A percentile compares a stretch with the other conserved stretches of the same genome.
phyloP scores from a whole-genome alignment of 35 echinoderm and acorn worm species.

The Holothuria glaberrima region DNA sequence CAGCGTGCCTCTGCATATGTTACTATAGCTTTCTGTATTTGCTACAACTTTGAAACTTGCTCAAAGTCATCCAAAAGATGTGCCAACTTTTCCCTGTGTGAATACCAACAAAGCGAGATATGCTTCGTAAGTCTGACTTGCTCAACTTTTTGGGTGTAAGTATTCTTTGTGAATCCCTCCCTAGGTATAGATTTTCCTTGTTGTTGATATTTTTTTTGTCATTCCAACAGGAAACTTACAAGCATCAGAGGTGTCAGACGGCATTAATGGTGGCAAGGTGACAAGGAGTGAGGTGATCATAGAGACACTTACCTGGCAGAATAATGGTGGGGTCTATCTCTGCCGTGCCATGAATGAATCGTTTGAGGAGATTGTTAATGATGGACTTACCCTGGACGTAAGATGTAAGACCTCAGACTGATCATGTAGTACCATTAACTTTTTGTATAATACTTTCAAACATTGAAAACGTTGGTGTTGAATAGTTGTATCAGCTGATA shows the following conservation, averaged over 20 bases:
- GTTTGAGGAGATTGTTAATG: conserved; percentile 77
- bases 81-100: too few species aligned
- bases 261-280: conserved; percentile 63
- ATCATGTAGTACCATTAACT: background rate
- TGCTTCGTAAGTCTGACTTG: too few species aligned
- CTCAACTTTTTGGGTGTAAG: too few species aligned
- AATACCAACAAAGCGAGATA: too few species aligned
- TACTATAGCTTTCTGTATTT: too few species aligned
- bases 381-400: conserved; percentile 86
- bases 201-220: background rate
- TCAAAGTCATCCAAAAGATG: too few species aligned
- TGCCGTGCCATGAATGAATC: conserved; percentile 81
- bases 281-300: conserved; percentile 71
- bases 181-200: background rate
- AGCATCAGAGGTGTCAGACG: conserved; percentile 34
- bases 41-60: too few species aligned
- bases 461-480: too few species aligned
- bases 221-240: background rate
- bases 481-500: too few species aligned
- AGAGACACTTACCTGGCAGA: conserved; percentile 34
- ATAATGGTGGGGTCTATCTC: conserved; percentile 82
- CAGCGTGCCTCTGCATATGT: too few species aligned
- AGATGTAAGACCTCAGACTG: conserved; percentile 67
- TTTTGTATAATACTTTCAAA: too few species aligned
- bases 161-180: background rate